Evolutionary conservation across 2,113 vertebrate genomes (phyloP), one percentile per base, ranked within the genome.

Genomic region (Microtus montanus): DNA sequence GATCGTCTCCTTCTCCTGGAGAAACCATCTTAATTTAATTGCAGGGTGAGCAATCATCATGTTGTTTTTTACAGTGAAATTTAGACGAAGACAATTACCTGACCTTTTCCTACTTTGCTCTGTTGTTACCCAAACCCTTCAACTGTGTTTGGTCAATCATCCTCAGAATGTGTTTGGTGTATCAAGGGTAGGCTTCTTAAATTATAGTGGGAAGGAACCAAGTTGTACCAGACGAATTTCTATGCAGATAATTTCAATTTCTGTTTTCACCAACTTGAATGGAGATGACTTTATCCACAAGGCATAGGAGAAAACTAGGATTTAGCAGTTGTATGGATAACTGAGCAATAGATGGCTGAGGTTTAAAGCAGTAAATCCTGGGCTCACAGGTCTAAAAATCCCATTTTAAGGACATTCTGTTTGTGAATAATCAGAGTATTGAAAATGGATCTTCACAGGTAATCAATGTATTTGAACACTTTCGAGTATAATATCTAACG

Each of bases 21-120:
- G 93, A 96, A 93, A n/a, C 22, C 26, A 84, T 97, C 78, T 89
- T 86, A 35, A 83, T 75, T 68, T 83, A 63, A 89, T 70, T 89
- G 73, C 58, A 71, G 35, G 7, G 63, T 41, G 28, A 88, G 64
- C 38, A 88, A 64, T 75, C 71, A 88, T 30, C 47, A 41, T 24
- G 33, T 38, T 20, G 35, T 30, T 92, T 63, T 70, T 79, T 12
- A 12, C 20, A 49, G 83, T 89, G 71, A 75, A 79, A 58, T 35
- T 10, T 38, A 93, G 83, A 49, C 33, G 35, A 49, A 35, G 73
- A 44, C 68, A 24, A 4, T 79, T 61, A 54, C 33, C 93, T 52
- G 1, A 12, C 47, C 20, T 54, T 20, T 14, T 47, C 58, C 73
- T 35, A 0, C 58, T 85, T 33, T 84, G 58, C 52, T 88, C 44